A percentile compares a stretch with the other conserved stretches of the same genome.
These are phyloP conservation scores for Osmerus mordax DNA, from an alignment of 2,113 vertebrate species.

Conservation along the genomic window DNA sequence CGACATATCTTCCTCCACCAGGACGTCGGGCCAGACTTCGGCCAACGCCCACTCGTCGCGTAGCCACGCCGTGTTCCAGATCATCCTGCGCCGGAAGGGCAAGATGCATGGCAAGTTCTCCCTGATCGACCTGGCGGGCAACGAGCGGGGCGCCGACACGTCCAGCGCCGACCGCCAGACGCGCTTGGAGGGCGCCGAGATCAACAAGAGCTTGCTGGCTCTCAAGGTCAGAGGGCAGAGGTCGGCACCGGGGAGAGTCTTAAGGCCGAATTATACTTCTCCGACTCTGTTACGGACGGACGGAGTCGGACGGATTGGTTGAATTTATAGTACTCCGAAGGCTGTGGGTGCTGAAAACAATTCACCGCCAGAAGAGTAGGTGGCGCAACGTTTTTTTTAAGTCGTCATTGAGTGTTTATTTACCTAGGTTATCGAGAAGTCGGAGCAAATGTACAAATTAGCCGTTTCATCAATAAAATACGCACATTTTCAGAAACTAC, in stretches of 20 bases:
- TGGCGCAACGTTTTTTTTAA: too few species aligned
- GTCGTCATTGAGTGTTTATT: too few species aligned
- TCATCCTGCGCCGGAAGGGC: slow-evolving; percentile 90
- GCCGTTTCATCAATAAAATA: too few species aligned
- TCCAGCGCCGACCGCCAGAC: slow-evolving; percentile 96
- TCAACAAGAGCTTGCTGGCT: slow-evolving; percentile 98
- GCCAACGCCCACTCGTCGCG: slow-evolving; percentile 95
- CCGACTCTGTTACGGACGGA: too few species aligned
- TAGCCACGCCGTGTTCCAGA: slow-evolving; percentile 97
- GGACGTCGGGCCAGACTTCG: slow-evolving; percentile 96
- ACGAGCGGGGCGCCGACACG: slow-evolving; percentile 95
- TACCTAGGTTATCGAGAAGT: too few species aligned
- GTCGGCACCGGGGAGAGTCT: not conserved
- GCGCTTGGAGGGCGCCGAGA: slow-evolving; percentile 94
- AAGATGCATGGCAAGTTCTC: slow-evolving; percentile 98
- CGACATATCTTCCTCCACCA: slow-evolving; percentile 38
- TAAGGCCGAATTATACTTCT: too few species aligned
- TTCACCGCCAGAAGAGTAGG: too few species aligned
- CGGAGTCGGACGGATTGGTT: too few species aligned
- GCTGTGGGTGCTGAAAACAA: too few species aligned
- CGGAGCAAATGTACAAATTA: too few species aligned
- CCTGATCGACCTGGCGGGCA: slow-evolving; percentile 95
- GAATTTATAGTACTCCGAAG: too few species aligned
- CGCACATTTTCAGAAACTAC: too few species aligned
- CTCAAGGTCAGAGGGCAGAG: slow-evolving; percentile 81